Base-by-base conservation (phyloP, 2,888 invertebrate species). In the Microplitis manilae region DNA sequence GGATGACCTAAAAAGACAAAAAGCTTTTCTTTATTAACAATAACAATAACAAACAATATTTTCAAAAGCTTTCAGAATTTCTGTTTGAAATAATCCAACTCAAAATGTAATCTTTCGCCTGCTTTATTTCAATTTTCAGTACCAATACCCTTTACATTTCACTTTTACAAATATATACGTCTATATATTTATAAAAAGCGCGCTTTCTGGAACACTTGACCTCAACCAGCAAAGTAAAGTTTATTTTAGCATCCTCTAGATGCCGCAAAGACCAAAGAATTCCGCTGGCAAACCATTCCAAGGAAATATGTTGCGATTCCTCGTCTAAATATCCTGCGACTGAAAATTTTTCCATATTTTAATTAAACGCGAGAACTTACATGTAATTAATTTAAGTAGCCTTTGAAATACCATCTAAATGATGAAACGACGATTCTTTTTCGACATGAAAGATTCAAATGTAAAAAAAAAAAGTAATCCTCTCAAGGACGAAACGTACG, bases 201-300 rank as follows among this genome's bases (percentile, higher is more conserved):
- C 61, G 60, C 74, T 77, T 75, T 77, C 59, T 76, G 70, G 71
- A 80, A 79, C 79, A 76, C 80, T 82, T 79, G 79, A 79, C 73
- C 76, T 69, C 77, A 69, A 13, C 13, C 60, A 30, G 41, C 40
- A 75, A 73, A 15, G 59, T 60, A 40, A 70, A 72, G 76, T 79
- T 79, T 80, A 81, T 81, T 79, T 79, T 80, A 76, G 74, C 79
- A 13, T 13, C 13, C 8, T 13, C 9, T 79, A 79, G 30, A 2
- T 79, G 68, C 70, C 68, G 40, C 77, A 62, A 39, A 67, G 4
- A 30, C 30, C 30, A 30, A 30, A 30, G 30, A 30, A 30, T 30
- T 30, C 2, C 30, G 30, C 30, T 30, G 30, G 15, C 50, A 41
- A 9, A 61, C 2, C 50, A 50, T 50, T 13, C 6, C 39, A 71